Percentiles rank a stretch among this genome's conserved stretches.
These are phyloP conservation scores for Aphaenogaster ashmeadi DNA, from an alignment of 1,140 invertebrate species.

Conservation along the genomic window DNA sequence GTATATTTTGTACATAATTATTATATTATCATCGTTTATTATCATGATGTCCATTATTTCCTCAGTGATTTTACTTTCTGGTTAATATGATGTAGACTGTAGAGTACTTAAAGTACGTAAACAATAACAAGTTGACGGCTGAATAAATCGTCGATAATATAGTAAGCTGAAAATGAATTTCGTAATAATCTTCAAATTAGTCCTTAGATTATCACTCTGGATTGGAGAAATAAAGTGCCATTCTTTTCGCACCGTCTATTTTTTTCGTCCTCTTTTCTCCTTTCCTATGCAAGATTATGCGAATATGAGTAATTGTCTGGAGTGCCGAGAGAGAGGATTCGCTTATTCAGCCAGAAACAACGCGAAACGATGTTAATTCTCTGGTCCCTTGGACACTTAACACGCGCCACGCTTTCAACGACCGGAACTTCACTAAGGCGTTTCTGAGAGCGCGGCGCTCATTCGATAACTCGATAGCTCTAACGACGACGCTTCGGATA, in stretches of 20 bases:
- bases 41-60: not conserved
- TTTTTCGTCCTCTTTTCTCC: not conserved
- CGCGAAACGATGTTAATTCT: conserved; percentile 63
- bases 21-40: not conserved
- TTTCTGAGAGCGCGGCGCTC: conserved; percentile 27
- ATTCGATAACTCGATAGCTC: conserved; percentile 67
- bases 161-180: not conserved
- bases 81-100: not conserved
- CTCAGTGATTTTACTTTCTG: not conserved
- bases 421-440: conserved; percentile 57
- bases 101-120: not conserved
- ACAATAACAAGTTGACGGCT: not conserved
- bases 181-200: not conserved
- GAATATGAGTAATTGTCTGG: conserved; percentile 44
- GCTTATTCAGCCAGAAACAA: conserved; percentile 64
- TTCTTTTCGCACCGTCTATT: not conserved
- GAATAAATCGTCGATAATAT: not conserved
- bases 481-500: conserved; percentile 46
- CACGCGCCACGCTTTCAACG: conserved; percentile 60
- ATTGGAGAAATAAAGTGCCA: conserved; percentile 16
- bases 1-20: no score
- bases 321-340: conserved; percentile 26
- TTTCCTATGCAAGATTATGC: not conserved
- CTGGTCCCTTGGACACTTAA: conserved; percentile 54
- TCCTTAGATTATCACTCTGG: not conserved